A percentile compares a stretch with the other conserved stretches of the same genome.
Conservation (phyloP, 2,888 invertebrate species). For the Dioctria rufipes region DNA sequence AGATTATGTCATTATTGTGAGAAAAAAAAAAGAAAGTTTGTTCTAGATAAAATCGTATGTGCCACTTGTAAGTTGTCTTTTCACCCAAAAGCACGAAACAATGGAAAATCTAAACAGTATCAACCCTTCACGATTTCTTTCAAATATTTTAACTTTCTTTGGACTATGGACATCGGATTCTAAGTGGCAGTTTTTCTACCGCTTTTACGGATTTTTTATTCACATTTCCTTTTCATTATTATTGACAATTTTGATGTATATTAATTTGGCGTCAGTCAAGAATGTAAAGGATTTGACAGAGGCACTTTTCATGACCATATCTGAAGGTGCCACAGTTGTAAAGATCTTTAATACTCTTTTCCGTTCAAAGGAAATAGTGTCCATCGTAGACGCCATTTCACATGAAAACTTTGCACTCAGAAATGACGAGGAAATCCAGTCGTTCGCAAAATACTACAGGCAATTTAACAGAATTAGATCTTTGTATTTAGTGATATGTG, state of each 20-base stretch:
- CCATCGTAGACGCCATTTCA: constrained; percentile 60
- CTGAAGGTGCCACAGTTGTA: constrained; percentile 62
- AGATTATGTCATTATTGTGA: no score
- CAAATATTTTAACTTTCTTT: not conserved
- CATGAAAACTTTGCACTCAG: constrained; percentile 52
- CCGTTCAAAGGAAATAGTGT: constrained; percentile 58
- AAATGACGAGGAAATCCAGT: constrained; percentile 55
- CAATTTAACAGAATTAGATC: constrained; percentile 20
- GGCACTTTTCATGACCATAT: constrained; percentile 65
- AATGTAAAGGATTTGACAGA: constrained; percentile 64
- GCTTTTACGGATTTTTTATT: constrained; percentile 11
- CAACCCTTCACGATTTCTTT: constrained; percentile 15
- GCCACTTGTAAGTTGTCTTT: no score
- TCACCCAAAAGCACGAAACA: not conserved
- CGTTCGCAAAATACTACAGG: not conserved
- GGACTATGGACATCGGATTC: constrained; percentile 21
- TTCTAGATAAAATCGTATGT: no score
- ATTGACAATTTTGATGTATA: constrained; percentile 25
- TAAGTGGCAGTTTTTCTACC: constrained; percentile 17
- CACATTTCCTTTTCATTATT: constrained; percentile 9
- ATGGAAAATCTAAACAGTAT: not conserved
- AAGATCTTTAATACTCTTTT: constrained; percentile 65
- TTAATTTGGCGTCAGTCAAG: constrained; percentile 55
- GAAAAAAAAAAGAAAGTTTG: no score
- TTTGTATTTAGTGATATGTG: constrained; percentile 8